Percentiles rank a stretch among this genome's conserved stretches.
Conservation (phyloP, 2,888 invertebrate genomes). For the Neoascia interrupta region DNA sequence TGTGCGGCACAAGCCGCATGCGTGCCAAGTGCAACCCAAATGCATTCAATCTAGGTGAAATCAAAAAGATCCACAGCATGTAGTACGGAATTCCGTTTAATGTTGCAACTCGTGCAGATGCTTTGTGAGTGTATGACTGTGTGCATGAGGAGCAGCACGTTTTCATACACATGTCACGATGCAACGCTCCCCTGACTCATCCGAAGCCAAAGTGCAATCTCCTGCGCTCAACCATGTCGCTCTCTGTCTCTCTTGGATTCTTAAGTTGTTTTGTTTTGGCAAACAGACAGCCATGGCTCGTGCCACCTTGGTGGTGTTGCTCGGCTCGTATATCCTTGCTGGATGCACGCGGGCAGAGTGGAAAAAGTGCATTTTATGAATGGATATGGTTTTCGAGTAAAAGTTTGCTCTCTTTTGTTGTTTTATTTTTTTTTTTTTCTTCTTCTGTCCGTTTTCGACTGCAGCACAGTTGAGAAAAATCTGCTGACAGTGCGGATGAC, state of each 20-base stretch:
- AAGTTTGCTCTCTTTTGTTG: neutral
- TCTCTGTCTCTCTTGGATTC: constrained; percentile 17
- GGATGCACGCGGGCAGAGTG: neutral
- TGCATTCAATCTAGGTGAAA: constrained; percentile 45
- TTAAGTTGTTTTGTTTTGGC: too few relatives aligned
- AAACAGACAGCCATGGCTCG: constrained; percentile 54
- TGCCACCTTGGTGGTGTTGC: constrained; percentile 39
- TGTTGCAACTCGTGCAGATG: too few relatives aligned
- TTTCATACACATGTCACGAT: neutral
- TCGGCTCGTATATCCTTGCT: neutral
- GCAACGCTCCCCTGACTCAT: constrained; percentile 16
- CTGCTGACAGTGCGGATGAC: too few relatives aligned
- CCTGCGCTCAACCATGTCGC: constrained; percentile 19
- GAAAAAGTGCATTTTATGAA: constrained; percentile 66
- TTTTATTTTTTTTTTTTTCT: too few relatives aligned
- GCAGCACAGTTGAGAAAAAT: too few relatives aligned
- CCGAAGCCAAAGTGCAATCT: constrained; percentile 43
- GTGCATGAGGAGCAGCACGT: too few relatives aligned
- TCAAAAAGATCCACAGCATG: too few relatives aligned
- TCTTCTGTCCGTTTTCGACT: too few relatives aligned
- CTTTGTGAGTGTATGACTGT: constrained; percentile 32
- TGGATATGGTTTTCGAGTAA: constrained; percentile 27
- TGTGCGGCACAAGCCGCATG: constrained; percentile 64
- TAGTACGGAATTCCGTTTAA: too few relatives aligned
- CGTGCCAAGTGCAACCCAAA: constrained; percentile 61